phyloP scores from a whole-genome alignment of 2,113 vertebrate species.

The Plecturocebus donacophilus region DNA sequence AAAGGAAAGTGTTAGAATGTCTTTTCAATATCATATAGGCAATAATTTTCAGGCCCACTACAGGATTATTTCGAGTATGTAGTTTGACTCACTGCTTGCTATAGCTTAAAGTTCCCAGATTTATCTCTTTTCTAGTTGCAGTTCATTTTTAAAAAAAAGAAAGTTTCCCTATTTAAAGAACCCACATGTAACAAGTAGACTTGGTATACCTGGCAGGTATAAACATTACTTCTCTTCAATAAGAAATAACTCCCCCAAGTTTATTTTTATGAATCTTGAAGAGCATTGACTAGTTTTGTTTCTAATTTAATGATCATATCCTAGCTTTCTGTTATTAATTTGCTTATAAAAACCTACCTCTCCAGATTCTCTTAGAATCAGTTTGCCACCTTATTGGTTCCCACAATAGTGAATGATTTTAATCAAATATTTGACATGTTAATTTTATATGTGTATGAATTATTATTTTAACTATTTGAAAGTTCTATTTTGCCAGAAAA shows the following conservation, averaged over 20 bases:
- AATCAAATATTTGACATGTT: background rate
- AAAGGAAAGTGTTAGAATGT: background rate
- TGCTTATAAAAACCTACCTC: background rate
- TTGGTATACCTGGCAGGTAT: background rate
- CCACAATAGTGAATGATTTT: background rate
- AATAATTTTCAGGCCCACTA: background rate
- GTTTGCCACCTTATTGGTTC: background rate
- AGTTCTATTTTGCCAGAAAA: background rate
- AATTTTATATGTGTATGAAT: background rate
- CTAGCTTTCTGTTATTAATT: background rate
- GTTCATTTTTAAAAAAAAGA: background rate
- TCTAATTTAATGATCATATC: background rate
- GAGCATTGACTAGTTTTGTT: background rate
- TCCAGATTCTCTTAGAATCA: background rate
- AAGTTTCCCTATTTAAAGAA: background rate
- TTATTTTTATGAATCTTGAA: background rate
- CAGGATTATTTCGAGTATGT: background rate
- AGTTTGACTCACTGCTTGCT: background rate
- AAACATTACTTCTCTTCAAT: background rate
- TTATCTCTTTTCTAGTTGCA: too few species aligned
- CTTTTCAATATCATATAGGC: background rate
- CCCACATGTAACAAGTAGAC: background rate
- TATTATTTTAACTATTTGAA: background rate
- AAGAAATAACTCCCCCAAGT: background rate
- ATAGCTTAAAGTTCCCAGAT: background rate